Base-by-base conservation (phyloP, 1,140 invertebrate genomes). In the Pseudomyrmex sp. region DNA sequence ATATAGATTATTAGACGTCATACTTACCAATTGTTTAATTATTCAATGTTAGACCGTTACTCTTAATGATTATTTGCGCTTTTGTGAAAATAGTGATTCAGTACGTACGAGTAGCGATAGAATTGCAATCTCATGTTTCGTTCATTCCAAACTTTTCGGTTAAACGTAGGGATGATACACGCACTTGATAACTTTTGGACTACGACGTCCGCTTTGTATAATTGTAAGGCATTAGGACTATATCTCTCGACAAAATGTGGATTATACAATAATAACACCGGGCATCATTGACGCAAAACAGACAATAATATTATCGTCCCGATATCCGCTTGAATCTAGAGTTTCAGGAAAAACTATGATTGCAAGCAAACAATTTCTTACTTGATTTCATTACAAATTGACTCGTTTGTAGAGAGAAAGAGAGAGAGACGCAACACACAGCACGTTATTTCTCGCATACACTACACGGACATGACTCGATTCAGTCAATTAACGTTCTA, bases 281-380 rank as follows among this genome's bases (percentile, higher is more conserved):
- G 52, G 58, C 68, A 84, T 84, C 62, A 23, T 61, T 59, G 48
- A 82, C 23, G 59, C 72, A 65, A 83, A 66, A 59, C 54, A 82
- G 86, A 89, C 87, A 89, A 89, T 89, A 89, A 89, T 72, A 9
- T 73, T 75, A 10, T 54, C 26, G 66, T 88, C 75, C 56, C 52
- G 44, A 84, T 48, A 15, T 68, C 5, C 70, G 48, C 63, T 72
- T 70, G 63, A 13, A 74, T 74, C 15, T 80, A 82, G 58, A 62
- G 58, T 86, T 50, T 66, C 50, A 56, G n/a, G n/a, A 35, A 26
- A 3, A 20, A 46, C 18, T 62, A 23, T 59, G 54, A 48, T 26
- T 18, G 50, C n/a, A 54, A 35, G 50, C 18, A 56, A 73, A 70
- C 26, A 35, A 66, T 3, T 69, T 15, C 61, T 56, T 20, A 20